Base-by-base conservation (phyloP, 2,888 invertebrate species). In the Eristalinus aeneus region DNA sequence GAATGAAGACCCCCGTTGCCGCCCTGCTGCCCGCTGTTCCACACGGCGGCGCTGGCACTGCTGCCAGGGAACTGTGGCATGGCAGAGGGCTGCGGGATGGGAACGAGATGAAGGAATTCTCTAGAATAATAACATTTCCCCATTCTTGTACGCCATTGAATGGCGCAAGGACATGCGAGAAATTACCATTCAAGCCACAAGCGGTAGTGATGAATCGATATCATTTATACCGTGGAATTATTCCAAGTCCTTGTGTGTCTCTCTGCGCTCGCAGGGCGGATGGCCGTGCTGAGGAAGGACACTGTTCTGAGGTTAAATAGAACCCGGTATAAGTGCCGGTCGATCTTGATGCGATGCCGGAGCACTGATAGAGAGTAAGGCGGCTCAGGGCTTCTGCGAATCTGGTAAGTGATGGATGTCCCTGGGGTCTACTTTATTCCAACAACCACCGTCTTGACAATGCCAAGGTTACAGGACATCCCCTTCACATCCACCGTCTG, bases 111-210 rank as follows among this genome's bases (percentile, higher is more conserved):
- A 63, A 54, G 20, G 34, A 75, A 46, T 11, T 27, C 10, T 20
- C 67, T 80, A 76, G 85, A 76, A 85, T 85, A 85, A 85, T 85
- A 85, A 80, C 81, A 81, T 85, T 85, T 77, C 64, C 65, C 81
- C 72, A 68, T 80, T 81, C 80, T 69, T 81, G 81, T 76, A 72
- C 72, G 68, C 58, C 69, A 32, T 12, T 46, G 76, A 85, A 78
- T 53, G 69, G 77, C 65, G 61, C 86, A 86, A 86, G 86, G 86
- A 82, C 86, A 86, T 78, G 74, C 73, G 64, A 86, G 77, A 86
- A 86, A 86, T 86, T 86, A 82, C 86, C 82, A 86, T 86, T 86
- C 86, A 74, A 82, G 74, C 86, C 82, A 86, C 81, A 81, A 86
- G 86, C 86, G 56, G 54, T 73, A 22, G 69, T 86, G 86, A 86